Conservation (phyloP, 1,140 invertebrate species). For the Anastatus disparis region DNA sequence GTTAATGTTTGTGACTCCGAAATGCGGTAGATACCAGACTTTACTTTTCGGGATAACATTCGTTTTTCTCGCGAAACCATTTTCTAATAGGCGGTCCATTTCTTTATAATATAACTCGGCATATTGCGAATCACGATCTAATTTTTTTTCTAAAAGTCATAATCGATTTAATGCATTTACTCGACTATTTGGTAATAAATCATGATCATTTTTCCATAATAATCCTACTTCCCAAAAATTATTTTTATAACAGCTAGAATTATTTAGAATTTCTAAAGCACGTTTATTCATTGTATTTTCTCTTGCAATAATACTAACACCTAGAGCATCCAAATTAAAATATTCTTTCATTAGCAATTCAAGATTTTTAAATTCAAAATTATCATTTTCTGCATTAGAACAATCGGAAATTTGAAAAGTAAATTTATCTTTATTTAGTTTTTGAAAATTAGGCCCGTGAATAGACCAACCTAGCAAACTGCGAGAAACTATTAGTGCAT, state of each 20-base stretch:
- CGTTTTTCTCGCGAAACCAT: not conserved
- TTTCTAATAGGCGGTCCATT: not conserved
- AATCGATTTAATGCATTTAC: not conserved
- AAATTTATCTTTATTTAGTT: too few relatives aligned
- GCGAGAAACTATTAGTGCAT: too few relatives aligned
- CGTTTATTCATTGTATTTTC: not conserved
- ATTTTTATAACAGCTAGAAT: too few relatives aligned
- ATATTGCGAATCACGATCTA: not conserved
- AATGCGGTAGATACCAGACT: not conserved
- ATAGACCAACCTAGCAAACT: too few relatives aligned
- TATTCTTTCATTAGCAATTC: too few relatives aligned
- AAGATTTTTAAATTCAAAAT: too few relatives aligned
- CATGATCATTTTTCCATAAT: not conserved
- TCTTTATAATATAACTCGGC: not conserved
- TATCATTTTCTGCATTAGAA: too few relatives aligned
- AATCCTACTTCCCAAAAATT: not conserved
- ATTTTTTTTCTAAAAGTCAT: not conserved
- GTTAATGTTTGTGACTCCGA: not conserved
- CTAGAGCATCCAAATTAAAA: too few relatives aligned
- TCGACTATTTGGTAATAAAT: not conserved
- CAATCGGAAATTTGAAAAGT: too few relatives aligned
- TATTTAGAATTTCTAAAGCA: not conserved
- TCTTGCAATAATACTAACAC: too few relatives aligned
- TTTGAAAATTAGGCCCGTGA: too few relatives aligned
- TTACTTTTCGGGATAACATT: not conserved